Percentiles rank a stretch among this genome's conserved stretches.
These are phyloP conservation scores for Podarcis raffonei DNA, from an alignment of 2,113 vertebrate species.

Conservation along the genomic window DNA sequence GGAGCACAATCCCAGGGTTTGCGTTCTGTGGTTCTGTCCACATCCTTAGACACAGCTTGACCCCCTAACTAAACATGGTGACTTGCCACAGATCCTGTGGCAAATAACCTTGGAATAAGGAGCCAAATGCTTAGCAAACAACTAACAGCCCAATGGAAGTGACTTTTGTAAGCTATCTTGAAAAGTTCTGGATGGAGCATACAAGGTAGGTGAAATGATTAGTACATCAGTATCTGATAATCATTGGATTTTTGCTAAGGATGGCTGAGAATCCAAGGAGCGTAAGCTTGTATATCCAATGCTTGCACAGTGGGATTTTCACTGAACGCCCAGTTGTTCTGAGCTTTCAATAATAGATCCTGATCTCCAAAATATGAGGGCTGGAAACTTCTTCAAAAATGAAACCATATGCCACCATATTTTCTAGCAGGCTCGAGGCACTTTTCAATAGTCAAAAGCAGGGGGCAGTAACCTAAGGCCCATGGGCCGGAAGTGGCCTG, in stretches of 20 bases:
- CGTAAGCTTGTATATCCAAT: too few species aligned
- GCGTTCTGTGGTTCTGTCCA: background rate
- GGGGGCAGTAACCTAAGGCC: too few species aligned
- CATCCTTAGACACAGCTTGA: background rate
- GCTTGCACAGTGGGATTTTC: background rate
- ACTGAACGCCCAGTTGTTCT: background rate
- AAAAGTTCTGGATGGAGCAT: background rate
- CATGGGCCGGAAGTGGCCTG: too few species aligned
- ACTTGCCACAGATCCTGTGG: background rate
- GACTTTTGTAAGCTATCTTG: background rate
- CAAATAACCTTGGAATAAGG: background rate
- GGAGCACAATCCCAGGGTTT: background rate
- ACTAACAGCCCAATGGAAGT: background rate
- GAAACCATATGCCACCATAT: background rate
- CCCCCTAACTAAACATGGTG: background rate
- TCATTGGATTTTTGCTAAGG: background rate
- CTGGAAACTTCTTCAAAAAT: background rate
- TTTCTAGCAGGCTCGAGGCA: background rate
- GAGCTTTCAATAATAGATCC: background rate
- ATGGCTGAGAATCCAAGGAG: background rate
- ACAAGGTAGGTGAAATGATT: background rate
- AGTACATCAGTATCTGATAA: background rate
- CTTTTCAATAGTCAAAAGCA: rapidly evolving
- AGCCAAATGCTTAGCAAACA: background rate
- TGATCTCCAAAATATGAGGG: background rate